A percentile compares a stretch with the other conserved stretches of the same genome.
Conservation (phyloP, 2,888 invertebrate genomes). For the Lepidochitona cinerea region DNA sequence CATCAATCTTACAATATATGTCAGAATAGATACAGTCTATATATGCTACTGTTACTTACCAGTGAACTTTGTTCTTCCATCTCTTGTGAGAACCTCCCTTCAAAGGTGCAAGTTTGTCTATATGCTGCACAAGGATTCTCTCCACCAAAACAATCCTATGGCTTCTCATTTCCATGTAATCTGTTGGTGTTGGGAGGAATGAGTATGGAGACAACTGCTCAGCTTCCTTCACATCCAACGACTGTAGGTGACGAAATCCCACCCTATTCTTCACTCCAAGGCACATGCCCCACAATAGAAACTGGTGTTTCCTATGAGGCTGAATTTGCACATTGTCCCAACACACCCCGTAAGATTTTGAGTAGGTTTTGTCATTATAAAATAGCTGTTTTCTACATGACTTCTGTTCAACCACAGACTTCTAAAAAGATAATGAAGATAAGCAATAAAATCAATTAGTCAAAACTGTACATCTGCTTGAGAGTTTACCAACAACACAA, state of each 20-base stretch:
- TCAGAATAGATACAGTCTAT: no score
- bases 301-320: not conserved
- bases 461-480: no score
- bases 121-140: not conserved
- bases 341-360: not conserved
- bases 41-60: not conserved
- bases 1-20: no score
- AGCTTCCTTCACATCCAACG: not conserved
- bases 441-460: no score
- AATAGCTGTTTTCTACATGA: not conserved
- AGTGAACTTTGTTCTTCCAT: not conserved
- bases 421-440: no score
- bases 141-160: not conserved
- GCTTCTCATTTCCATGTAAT: not conserved
- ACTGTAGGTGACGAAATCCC: not conserved
- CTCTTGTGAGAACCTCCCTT: not conserved
- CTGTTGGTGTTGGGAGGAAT: not conserved
- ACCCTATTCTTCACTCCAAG: not conserved
- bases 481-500: no score
- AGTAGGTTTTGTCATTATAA: not conserved
- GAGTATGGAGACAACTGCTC: not conserved
- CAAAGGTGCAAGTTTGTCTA: not conserved
- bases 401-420: not conserved
- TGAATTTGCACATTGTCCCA: not conserved
- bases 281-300: not conserved